Evolutionary conservation across 2,888 invertebrate genomes (phyloP).

Genomic region (Stramonita haemastoma): DNA sequence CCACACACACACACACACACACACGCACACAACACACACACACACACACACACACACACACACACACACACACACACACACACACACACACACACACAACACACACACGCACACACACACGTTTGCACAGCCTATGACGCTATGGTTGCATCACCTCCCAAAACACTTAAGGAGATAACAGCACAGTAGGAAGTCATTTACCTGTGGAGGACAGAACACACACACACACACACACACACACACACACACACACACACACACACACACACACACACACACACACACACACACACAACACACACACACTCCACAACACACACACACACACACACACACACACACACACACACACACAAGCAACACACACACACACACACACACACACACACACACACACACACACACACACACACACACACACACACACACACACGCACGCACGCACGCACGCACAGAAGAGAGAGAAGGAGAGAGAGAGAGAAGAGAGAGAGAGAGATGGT

Average conservation of each 20-base stretch:
- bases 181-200: no score
- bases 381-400: conserved; percentile 15
- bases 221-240: neutral
- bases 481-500: no score
- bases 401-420: conserved; percentile 27
- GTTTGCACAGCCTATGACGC: neutral
- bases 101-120: neutral
- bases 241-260: neutral
- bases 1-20: conserved; percentile 4
- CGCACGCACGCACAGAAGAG: neutral
- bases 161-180: no score
- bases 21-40: conserved; percentile 5
- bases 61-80: neutral
- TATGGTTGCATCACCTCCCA: no score
- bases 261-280: neutral
- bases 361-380: no score
- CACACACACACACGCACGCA: neutral
- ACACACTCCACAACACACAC: neutral
- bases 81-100: neutral
- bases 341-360: conserved; percentile 1
- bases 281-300: neutral
- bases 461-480: no score
- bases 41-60: conserved; percentile 6
- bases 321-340: conserved; percentile 18
- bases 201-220: no score